These are phyloP conservation scores for Tetragonisca angustula DNA, from an alignment of 2,888 invertebrate genomes.

Conservation along the genomic window DNA sequence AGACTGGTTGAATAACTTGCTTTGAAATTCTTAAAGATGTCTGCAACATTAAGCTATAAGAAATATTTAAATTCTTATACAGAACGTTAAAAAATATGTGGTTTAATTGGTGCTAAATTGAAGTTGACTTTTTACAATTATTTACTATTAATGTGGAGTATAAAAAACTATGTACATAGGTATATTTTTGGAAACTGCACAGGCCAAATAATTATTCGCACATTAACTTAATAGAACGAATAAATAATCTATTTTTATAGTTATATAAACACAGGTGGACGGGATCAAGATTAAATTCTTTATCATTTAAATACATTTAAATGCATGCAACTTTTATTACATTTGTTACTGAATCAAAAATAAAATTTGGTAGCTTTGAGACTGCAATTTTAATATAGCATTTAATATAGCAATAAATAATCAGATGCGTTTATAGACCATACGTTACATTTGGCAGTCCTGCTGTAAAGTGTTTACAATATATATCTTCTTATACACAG, in stretches of 20 bases:
- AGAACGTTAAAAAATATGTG: slow-evolving; percentile 64
- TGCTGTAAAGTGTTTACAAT: slow-evolving; percentile 41
- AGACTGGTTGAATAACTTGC: slow-evolving; percentile 70
- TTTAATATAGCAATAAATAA: slow-evolving; percentile 25
- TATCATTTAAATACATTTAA: neutral
- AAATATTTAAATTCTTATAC: slow-evolving; percentile 72
- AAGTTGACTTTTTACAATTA: slow-evolving; percentile 69
- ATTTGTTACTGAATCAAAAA: slow-evolving; percentile 21
- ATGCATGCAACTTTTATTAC: slow-evolving; percentile 29
- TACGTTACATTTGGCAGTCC: slow-evolving; percentile 48
- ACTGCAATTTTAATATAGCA: slow-evolving; percentile 25
- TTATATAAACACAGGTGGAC: slow-evolving; percentile 65
- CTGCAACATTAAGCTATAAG: slow-evolving; percentile 67
- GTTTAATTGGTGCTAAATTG: slow-evolving; percentile 59
- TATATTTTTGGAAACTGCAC: slow-evolving; percentile 70
- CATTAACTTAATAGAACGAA: slow-evolving; percentile 58
- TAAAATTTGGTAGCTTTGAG: slow-evolving; percentile 20
- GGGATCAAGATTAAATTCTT: slow-evolving; percentile 57
- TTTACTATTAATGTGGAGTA: slow-evolving; percentile 76
- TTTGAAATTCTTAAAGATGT: slow-evolving; percentile 74
- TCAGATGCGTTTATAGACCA: slow-evolving; percentile 12
- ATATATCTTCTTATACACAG: slow-evolving; percentile 9
- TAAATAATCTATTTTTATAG: slow-evolving; percentile 44
- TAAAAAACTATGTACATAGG: slow-evolving; percentile 82
- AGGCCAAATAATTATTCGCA: slow-evolving; percentile 66